A percentile compares a stretch with the other conserved stretches of the same genome.
Conservation (phyloP, 2,888 invertebrate genomes). For the Protodeltote pygarga region DNA sequence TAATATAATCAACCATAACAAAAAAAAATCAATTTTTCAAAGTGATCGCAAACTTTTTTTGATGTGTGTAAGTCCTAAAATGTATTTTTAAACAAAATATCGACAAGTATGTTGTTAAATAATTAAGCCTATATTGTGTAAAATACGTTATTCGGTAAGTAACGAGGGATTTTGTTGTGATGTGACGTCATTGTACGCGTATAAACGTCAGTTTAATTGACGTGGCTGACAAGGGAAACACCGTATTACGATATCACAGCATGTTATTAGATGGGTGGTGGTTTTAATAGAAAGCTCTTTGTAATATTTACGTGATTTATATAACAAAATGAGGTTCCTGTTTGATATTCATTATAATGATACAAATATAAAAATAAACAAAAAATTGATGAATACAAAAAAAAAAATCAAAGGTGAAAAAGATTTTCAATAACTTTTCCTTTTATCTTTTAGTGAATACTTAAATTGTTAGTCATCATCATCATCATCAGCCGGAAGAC, state of each 20-base stretch:
- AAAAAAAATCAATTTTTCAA: no score
- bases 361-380: no score
- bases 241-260: conserved; percentile 40
- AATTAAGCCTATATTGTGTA: conserved; percentile 22
- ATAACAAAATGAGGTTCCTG: conserved; percentile 8
- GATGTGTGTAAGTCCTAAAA: no score
- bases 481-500: no score
- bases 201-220: conserved; percentile 60
- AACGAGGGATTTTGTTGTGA: conserved; percentile 40
- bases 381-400: neutral
- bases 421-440: neutral
- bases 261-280: conserved; percentile 31
- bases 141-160: conserved; percentile 23
- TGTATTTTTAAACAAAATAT: neutral
- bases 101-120: conserved; percentile 9
- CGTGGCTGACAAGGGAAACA: conserved; percentile 47
- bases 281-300: conserved; percentile 29
- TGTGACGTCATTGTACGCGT: conserved; percentile 41
- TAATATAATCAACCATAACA: no score
- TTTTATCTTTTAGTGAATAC: no score
- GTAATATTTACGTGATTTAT: conserved; percentile 2
- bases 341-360: no score
- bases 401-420: neutral
- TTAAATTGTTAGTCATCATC: no score
- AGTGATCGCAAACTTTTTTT: no score